phyloP scores from a whole-genome alignment of 2,797 vertebrate genomes.

The Gymnodraco acuticeps region DNA sequence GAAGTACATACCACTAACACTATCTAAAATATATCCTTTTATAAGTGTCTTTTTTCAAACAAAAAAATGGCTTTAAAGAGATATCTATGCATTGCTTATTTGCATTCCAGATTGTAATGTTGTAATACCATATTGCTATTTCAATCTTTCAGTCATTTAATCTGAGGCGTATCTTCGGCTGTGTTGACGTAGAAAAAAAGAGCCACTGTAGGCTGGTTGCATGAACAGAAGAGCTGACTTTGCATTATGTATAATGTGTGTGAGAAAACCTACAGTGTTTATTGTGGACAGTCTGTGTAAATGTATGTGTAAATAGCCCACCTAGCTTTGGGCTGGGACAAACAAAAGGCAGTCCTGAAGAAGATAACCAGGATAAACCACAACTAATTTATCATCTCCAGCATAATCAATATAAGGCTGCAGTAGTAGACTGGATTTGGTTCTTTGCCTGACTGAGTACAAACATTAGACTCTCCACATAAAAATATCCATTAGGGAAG shows the following conservation, averaged over 20 bases:
- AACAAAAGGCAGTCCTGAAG: background rate
- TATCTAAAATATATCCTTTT: background rate
- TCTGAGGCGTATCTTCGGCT: conserved; percentile 9
- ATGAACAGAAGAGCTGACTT: conserved; percentile 43
- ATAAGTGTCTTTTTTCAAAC: background rate
- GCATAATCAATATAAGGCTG: conserved; percentile 1
- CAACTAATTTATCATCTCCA: background rate
- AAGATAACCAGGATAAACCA: background rate
- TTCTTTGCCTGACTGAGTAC: background rate
- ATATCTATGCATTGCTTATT: conserved; percentile 16
- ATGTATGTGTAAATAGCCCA: conserved; percentile 1
- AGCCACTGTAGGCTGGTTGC: conserved; percentile 10
- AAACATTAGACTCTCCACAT: background rate
- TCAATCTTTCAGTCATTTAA: conserved; percentile 27
- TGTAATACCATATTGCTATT: conserved; percentile 14
- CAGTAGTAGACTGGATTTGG: background rate
- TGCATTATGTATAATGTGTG: conserved; percentile 27
- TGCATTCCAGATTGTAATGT: conserved; percentile 15
- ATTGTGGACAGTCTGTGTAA: background rate
- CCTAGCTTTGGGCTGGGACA: conserved; percentile 6
- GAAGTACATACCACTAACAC: background rate
- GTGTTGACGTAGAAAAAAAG: conserved; percentile 19
- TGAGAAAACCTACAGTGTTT: conserved; percentile 9
- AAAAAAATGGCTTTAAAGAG: background rate
- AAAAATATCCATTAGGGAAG: background rate